Evolutionary conservation across 2,113 vertebrate species (phyloP).

Genomic region (Turdus rufiventris): DNA sequence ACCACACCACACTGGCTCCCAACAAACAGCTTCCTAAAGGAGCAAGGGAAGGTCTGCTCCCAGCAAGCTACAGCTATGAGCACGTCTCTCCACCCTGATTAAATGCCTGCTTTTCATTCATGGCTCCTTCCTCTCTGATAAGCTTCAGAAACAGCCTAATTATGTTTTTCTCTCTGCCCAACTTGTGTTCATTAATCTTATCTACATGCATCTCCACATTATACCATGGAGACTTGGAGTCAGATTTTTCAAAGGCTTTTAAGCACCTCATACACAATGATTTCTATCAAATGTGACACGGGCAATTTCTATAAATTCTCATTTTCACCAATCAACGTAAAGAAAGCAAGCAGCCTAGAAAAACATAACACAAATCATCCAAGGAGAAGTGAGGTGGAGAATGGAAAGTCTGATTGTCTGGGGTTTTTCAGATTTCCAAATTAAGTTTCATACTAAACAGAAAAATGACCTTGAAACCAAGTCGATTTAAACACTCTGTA

Average conservation of each 20-base stretch:
- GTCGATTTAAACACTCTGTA: not conserved
- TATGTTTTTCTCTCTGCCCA: conserved; percentile 8
- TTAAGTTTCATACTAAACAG: not conserved
- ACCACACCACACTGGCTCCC: not conserved
- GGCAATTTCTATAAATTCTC: not conserved
- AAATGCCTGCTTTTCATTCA: conserved; percentile 27
- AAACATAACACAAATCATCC: not conserved
- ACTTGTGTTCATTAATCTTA: conserved; percentile 18
- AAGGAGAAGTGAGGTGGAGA: not conserved
- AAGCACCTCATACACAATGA: not conserved
- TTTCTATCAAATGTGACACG: not conserved
- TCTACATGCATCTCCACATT: not conserved
- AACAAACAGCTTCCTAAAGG: not conserved
- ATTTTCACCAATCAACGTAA: not conserved
- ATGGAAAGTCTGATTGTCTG: not conserved
- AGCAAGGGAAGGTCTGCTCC: not conserved
- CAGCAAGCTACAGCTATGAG: not conserved
- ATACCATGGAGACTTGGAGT: not conserved
- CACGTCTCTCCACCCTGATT: not conserved
- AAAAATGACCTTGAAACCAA: not conserved
- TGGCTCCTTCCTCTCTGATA: conserved; percentile 5
- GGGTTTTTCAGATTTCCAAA: not conserved
- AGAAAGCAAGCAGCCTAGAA: not conserved
- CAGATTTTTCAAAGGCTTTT: conserved; percentile 12
- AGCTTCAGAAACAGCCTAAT: conserved; percentile 20